These are phyloP conservation scores for Coilia nasus DNA, from an alignment of 2,797 vertebrate genomes.

Conservation along the genomic window DNA sequence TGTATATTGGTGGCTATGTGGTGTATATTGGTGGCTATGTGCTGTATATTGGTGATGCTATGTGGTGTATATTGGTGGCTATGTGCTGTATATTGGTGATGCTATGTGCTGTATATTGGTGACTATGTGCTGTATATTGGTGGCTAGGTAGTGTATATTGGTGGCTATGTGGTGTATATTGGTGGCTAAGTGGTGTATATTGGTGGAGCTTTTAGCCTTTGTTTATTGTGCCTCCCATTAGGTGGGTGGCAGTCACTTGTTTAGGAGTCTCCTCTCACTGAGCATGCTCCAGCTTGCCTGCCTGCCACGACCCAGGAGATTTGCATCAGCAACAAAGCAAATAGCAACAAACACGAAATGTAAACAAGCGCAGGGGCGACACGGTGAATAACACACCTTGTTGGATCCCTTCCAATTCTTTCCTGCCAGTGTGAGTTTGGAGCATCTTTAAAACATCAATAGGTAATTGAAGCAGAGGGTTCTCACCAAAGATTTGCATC, in stretches of 20 bases:
- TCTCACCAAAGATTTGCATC: slow-evolving; percentile 62
- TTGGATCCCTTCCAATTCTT: slow-evolving; percentile 55
- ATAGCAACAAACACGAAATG: slow-evolving; percentile 54
- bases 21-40: no score
- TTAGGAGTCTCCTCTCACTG: slow-evolving; percentile 35
- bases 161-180: no score
- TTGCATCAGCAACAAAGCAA: slow-evolving; percentile 58
- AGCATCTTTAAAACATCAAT: slow-evolving; percentile 67
- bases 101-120: no score
- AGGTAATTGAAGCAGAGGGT: slow-evolving; percentile 61
- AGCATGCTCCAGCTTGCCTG: slow-evolving; percentile 49
- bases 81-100: no score
- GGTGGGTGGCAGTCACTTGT: slow-evolving; percentile 1
- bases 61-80: no score
- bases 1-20: no score
- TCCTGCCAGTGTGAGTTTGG: slow-evolving; percentile 60
- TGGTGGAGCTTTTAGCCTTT: neutral
- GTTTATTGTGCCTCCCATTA: neutral
- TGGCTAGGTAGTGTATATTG: no score
- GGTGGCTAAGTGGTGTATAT: neutral
- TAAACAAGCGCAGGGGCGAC: slow-evolving; percentile 56
- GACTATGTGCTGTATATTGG: no score
- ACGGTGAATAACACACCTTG: slow-evolving; percentile 56
- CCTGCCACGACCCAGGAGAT: slow-evolving; percentile 39
- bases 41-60: no score